These are phyloP conservation scores for Clinocottus analis DNA, from an alignment of 2,113 vertebrate genomes.

Conservation along the genomic window DNA sequence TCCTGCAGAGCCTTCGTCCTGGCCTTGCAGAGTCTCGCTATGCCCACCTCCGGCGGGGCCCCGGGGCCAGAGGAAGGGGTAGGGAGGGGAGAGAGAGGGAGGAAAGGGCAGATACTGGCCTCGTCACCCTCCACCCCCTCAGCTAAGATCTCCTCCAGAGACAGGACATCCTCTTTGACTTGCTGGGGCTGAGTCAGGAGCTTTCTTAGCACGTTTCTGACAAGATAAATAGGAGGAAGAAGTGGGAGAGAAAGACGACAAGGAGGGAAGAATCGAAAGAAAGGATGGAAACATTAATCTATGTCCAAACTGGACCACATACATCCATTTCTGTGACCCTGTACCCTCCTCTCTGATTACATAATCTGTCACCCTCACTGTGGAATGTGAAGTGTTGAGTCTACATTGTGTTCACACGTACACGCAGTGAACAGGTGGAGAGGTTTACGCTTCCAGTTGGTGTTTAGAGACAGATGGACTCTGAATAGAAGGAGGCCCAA, in stretches of 20 bases:
- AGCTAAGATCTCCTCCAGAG: slow-evolving; percentile 96
- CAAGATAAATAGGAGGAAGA: slow-evolving; percentile 27
- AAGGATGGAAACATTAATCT: slow-evolving; percentile 36
- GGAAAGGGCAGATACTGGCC: slow-evolving; percentile 64
- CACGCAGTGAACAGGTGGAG: slow-evolving; percentile 70
- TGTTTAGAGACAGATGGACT: slow-evolving; percentile 52
- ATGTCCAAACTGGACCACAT: not conserved
- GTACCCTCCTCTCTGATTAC: slow-evolving; percentile 49
- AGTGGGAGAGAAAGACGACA: not conserved
- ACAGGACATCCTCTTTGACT: slow-evolving; percentile 92
- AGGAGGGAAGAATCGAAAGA: slow-evolving; percentile 1
- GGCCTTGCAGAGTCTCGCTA: slow-evolving; percentile 88
- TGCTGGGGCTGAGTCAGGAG: slow-evolving; percentile 95
- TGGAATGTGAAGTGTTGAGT: slow-evolving; percentile 73
- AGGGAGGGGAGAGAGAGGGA: slow-evolving; percentile 71
- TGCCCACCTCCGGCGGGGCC: slow-evolving; percentile 79
- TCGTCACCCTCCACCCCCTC: slow-evolving; percentile 92
- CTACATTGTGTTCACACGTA: slow-evolving; percentile 61
- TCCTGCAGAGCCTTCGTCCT: slow-evolving; percentile 95
- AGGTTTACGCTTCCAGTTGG: slow-evolving; percentile 49
- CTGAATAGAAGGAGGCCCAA: slow-evolving; percentile 1
- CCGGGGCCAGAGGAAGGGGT: slow-evolving; percentile 74
- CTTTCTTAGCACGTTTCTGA: slow-evolving; percentile 95
- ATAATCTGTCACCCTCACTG: slow-evolving; percentile 56
- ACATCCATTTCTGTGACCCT: slow-evolving; percentile 36